Percentiles rank a stretch among this genome's conserved stretches.
phyloP scores from a whole-genome alignment of 2,888 invertebrate species.

The Eupithecia dodoneata region DNA sequence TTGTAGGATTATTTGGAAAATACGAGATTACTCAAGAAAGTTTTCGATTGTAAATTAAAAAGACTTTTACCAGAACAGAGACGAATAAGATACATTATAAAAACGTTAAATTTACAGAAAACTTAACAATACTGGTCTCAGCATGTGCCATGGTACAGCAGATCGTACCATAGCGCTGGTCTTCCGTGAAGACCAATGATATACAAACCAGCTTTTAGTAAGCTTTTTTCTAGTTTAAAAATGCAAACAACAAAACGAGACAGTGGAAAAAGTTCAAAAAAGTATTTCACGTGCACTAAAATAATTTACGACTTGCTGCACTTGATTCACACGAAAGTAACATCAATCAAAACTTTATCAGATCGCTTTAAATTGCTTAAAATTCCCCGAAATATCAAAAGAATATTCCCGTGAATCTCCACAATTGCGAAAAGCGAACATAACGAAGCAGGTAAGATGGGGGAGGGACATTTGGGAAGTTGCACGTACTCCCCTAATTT shows the following conservation, averaged over 20 bases:
- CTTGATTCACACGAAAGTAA: not conserved
- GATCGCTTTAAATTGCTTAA: not conserved
- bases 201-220: too few relatives aligned
- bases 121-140: too few relatives aligned
- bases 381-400: constrained; percentile 4
- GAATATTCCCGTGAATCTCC: constrained; percentile 1
- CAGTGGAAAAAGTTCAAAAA: too few relatives aligned
- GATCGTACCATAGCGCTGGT: too few relatives aligned
- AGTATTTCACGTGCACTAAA: not conserved
- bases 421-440: constrained; percentile 17
- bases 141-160: too few relatives aligned
- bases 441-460: constrained; percentile 5
- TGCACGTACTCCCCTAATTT: constrained; percentile 18
- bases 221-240: too few relatives aligned
- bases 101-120: too few relatives aligned
- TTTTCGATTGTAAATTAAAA: too few relatives aligned
- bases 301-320: not conserved
- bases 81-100: too few relatives aligned
- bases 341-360: not conserved
- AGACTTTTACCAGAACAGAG: too few relatives aligned
- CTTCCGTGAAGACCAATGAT: too few relatives aligned
- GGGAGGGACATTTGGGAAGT: not conserved
- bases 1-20: not conserved
- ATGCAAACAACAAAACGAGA: too few relatives aligned
- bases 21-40: not conserved